Evolutionary conservation across 2,113 vertebrate genomes (phyloP).

Genomic region (Pseudopipra pipra): DNA sequence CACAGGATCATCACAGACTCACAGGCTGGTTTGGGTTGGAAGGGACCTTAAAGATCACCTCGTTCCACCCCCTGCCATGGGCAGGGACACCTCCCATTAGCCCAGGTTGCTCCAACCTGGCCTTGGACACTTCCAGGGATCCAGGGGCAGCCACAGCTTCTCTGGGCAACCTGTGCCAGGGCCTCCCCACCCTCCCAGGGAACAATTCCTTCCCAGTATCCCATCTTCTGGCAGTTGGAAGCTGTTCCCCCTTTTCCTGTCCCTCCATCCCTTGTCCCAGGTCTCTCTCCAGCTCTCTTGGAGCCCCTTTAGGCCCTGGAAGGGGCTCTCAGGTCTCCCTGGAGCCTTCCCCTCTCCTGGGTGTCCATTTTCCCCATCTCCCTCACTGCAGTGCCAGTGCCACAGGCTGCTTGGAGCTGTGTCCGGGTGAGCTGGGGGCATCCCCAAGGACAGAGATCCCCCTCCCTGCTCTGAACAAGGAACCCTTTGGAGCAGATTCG

Average conservation of each 20-base stretch:
- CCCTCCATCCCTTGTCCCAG: neutral
- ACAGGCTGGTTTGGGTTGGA: neutral
- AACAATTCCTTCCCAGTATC: neutral
- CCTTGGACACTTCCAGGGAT: neutral
- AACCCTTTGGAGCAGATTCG: neutral
- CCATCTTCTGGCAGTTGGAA: neutral
- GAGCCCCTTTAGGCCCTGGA: neutral
- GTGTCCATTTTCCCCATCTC: neutral
- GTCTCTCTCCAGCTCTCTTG: neutral
- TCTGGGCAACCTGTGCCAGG: neutral
- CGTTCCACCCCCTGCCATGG: neutral
- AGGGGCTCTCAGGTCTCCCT: neutral
- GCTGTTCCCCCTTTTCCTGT: neutral
- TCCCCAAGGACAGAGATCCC: neutral
- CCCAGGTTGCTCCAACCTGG: neutral
- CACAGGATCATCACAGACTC: neutral
- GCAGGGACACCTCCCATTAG: neutral
- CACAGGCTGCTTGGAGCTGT: rapidly evolving
- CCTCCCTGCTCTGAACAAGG: too few species aligned
- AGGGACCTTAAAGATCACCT: neutral
- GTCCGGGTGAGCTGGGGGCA: neutral
- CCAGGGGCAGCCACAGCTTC: neutral
- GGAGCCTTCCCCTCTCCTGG: neutral
- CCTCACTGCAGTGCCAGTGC: neutral
- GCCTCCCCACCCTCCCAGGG: neutral